phyloP scores from a whole-genome alignment of 2,113 vertebrate species.

The Cyanoderma ruficeps region DNA sequence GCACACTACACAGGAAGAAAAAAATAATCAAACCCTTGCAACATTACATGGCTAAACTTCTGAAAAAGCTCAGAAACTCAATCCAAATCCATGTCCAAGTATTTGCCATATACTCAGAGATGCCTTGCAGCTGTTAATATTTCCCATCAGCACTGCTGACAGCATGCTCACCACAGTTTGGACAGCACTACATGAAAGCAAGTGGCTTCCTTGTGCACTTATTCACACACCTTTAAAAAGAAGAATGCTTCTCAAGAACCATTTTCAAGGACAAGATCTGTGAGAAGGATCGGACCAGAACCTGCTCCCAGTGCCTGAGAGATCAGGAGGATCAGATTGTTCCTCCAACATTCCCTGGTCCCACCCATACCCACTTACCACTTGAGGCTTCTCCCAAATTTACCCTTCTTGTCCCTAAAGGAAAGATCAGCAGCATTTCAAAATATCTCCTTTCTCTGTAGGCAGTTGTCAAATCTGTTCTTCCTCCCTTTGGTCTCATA shows the following conservation, averaged over 20 bases:
- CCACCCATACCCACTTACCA: neutral
- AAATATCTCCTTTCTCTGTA: neutral
- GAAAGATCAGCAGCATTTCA: neutral
- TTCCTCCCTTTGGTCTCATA: neutral
- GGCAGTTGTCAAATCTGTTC: neutral
- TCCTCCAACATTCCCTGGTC: neutral
- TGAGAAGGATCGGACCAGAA: neutral
- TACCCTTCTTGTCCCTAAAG: neutral
- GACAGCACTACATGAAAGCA: neutral
- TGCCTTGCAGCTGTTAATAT: neutral
- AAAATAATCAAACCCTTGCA: neutral
- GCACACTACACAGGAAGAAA: neutral
- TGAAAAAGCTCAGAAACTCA: neutral
- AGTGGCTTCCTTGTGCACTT: neutral
- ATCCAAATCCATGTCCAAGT: neutral
- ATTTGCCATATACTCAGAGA: neutral
- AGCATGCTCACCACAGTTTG: rapidly evolving
- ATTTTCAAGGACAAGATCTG: neutral
- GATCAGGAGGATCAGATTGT: neutral
- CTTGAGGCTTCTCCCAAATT: neutral
- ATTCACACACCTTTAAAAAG: neutral
- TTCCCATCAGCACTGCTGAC: neutral
- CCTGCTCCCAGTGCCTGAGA: neutral
- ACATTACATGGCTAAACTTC: neutral
- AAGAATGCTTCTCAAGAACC: neutral